phyloP scores from a whole-genome alignment of 2,797 vertebrate genomes.

The Tadarida brasiliensis region DNA sequence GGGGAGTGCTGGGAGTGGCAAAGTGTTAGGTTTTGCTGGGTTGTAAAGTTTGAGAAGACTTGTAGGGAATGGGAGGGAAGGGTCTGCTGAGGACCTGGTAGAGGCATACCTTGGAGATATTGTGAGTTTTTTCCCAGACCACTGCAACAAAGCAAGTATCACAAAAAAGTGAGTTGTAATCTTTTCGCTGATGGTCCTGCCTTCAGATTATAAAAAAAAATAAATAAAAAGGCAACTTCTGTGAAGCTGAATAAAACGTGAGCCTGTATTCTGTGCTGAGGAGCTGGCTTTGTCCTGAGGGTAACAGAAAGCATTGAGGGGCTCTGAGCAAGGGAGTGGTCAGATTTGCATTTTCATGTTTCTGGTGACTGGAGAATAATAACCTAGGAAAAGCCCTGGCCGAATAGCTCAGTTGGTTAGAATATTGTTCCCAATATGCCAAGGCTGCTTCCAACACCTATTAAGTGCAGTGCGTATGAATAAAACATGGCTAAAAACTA shows the following conservation, averaged over 20 bases:
- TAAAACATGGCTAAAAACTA: constrained; percentile 30
- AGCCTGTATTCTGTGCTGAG: not conserved
- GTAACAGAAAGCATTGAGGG: not conserved
- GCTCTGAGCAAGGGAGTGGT: not conserved
- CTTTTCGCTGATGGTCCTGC: not conserved
- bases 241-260: not conserved
- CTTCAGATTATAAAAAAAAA: not conserved
- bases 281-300: not conserved
- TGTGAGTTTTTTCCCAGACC: not conserved
- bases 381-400: not conserved
- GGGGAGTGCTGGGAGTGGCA: not conserved
- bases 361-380: not conserved
- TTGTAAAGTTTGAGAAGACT: not conserved
- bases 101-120: not conserved
- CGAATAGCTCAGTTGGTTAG: no score
- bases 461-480: constrained; percentile 28
- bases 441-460: not conserved
- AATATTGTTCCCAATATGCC: no score
- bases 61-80: not conserved
- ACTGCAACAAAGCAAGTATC: not conserved
- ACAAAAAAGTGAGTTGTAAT: not conserved
- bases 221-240: not conserved
- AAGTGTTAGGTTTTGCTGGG: not conserved
- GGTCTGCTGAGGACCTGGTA: not conserved
- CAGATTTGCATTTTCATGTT: not conserved